Evolutionary conservation across 1,140 invertebrate genomes (phyloP).

Genomic region (Watersipora subatra): DNA sequence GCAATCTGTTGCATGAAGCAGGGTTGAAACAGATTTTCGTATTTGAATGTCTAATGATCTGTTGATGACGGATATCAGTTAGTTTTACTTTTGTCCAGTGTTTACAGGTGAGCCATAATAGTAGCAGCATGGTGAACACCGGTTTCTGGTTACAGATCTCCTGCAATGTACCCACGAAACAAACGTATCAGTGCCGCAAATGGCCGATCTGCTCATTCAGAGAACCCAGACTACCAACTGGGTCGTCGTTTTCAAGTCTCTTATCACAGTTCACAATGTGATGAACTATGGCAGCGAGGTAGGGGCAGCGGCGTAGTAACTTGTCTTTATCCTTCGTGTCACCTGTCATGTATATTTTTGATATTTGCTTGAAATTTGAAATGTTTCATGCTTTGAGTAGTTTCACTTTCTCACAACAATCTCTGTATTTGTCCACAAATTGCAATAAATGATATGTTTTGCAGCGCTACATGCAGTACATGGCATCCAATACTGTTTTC

Average conservation of each 20-base stretch:
- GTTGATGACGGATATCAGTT: too few relatives aligned
- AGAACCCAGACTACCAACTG: conserved; percentile 91
- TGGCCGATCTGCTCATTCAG: conserved; percentile 95
- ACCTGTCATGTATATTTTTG: background rate
- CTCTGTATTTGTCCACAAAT: too few relatives aligned
- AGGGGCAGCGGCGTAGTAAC: conserved; percentile 30
- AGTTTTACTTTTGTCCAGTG: too few relatives aligned
- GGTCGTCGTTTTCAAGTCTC: conserved; percentile 95
- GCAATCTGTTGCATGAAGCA: too few relatives aligned
- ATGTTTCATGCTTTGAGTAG: background rate
- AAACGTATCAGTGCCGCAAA: conserved; percentile 96
- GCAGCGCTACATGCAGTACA: conserved; percentile 98
- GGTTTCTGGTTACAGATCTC: conserved; percentile 67
- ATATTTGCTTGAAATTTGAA: background rate
- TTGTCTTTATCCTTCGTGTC: background rate
- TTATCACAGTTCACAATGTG: conserved; percentile 95
- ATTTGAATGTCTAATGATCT: too few relatives aligned
- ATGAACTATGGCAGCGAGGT: conserved; percentile 99
- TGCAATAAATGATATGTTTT: too few relatives aligned
- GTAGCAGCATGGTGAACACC: too few relatives aligned
- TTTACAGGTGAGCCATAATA: too few relatives aligned
- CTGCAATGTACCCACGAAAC: conserved; percentile 98
- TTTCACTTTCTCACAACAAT: background rate
- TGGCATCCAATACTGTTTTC: conserved; percentile 96
- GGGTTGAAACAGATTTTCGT: too few relatives aligned